Evolutionary conservation across 2,113 vertebrate genomes (phyloP).

Genomic region (Gasterosteus nipponicus): DNA sequence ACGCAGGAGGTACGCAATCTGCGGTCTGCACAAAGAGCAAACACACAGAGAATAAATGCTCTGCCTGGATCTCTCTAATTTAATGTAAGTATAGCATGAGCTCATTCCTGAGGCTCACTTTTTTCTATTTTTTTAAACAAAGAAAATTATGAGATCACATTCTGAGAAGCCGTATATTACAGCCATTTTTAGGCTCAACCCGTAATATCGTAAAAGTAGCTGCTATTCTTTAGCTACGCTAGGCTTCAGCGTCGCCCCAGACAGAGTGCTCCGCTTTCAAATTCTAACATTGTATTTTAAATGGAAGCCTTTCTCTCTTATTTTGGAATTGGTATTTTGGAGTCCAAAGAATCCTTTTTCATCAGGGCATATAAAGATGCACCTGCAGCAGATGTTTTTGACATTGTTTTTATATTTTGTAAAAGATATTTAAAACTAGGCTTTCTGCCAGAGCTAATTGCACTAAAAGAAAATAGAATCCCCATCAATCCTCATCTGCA

Average conservation of each 20-base stretch:
- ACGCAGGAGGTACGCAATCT: conserved; percentile 50
- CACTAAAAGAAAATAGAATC: conserved; percentile 53
- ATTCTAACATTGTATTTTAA: conserved; percentile 32
- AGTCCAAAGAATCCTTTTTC: neutral
- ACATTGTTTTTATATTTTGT: conserved; percentile 33
- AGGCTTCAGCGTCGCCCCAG: conserved; percentile 21
- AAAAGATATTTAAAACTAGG: conserved; percentile 41
- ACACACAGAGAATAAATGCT: conserved; percentile 65
- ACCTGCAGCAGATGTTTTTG: conserved; percentile 17
- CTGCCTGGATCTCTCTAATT: conserved; percentile 77
- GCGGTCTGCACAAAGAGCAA: conserved; percentile 67
- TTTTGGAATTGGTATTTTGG: neutral
- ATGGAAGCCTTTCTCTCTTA: conserved; percentile 19
- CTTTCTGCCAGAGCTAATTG: conserved; percentile 55
- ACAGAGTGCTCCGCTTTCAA: conserved; percentile 6
- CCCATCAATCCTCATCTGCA: conserved; percentile 53
- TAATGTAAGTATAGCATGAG: conserved; percentile 78
- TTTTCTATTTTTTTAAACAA: conserved; percentile 62
- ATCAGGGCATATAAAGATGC: neutral
- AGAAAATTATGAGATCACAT: conserved; percentile 74
- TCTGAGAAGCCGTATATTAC: conserved; percentile 62
- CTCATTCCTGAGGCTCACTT: conserved; percentile 68
- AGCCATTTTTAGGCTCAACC: conserved; percentile 53
- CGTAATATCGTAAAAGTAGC: conserved; percentile 52
- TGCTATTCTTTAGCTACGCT: conserved; percentile 29